Conservation (phyloP, 2,113 vertebrate genomes). For the Dromiciops gliroides region DNA sequence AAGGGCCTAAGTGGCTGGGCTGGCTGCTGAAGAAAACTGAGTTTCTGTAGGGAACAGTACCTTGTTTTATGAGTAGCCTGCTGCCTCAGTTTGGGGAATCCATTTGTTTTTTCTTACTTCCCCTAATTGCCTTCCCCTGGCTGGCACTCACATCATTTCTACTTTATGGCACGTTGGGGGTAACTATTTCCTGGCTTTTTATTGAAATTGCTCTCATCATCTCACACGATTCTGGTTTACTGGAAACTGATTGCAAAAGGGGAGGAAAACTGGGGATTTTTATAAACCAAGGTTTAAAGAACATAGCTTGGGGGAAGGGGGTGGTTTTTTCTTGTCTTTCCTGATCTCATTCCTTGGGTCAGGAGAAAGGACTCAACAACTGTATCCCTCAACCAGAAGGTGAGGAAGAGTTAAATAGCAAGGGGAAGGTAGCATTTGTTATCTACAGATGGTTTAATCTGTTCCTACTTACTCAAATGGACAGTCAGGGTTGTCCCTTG, state of each 20-base stretch:
- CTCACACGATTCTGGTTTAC: conserved; percentile 40
- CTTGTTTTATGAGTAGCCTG: conserved; percentile 24
- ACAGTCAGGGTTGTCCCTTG: conserved; percentile 58
- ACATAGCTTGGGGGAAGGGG: background rate
- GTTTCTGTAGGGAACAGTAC: background rate
- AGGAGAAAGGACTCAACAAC: background rate
- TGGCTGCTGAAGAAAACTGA: background rate
- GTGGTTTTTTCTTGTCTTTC: background rate
- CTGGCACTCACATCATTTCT: conserved; percentile 37
- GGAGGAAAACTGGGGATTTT: background rate
- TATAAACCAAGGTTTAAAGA: background rate
- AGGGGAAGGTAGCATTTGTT: background rate
- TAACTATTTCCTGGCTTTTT: conserved; percentile 42
- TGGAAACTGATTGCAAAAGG: conserved; percentile 30
- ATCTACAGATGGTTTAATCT: accelerated
- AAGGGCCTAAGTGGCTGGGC: background rate
- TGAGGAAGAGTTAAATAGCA: background rate
- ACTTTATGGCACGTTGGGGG: conserved; percentile 28
- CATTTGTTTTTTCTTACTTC: conserved; percentile 15
- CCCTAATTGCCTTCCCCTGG: conserved; percentile 4
- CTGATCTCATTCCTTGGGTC: background rate
- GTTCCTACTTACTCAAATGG: conserved; percentile 46
- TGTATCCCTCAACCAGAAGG: background rate
- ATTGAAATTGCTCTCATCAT: conserved; percentile 33
- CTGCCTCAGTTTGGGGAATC: conserved; percentile 12